Base-by-base conservation (phyloP, 1,140 invertebrate species). In the Drosophila punjabiensis region DNA sequence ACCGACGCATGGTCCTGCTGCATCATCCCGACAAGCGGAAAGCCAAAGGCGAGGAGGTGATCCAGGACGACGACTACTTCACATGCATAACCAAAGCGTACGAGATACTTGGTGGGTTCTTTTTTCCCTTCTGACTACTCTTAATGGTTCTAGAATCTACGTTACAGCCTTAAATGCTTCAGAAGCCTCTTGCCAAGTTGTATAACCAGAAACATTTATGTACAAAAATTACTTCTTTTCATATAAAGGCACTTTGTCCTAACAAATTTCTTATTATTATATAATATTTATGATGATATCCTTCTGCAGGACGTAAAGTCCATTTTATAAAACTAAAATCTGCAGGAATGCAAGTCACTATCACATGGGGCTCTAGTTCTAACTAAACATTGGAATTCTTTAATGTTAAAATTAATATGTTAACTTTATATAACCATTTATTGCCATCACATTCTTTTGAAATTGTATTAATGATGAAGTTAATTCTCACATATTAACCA, bases 71-170 rank as follows among this genome's bases (percentile, higher is more conserved):
- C 90, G 98, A 99, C 94, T 99, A 99, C 94, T 99, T 99, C 93
- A 98, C 98, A 0, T 99, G 98, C 93, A 99, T 99, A 86, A 99
- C 98, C n/a, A 98, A 98, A 95, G 98, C 98, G 16, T 98, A 97
- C 95, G 98, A 99, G 94, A 92, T 91, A 63, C 82, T 93, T 62
- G 92, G 92, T 93, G 67, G n/a, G 78, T 88, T 13, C 18, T 16
- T 0, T 37, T 37, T 56, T 37, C 2, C 8, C 4, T 35, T 37
- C 8, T 24, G 5, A 10, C 18, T 20, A 20, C 0, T 1, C 13
- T 56, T 16, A 14, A 14, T 37, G 6, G 13, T 14, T 35, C 11
- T 20, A 35, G 18, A 20, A 20, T 20, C 18, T 33, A 14, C 2
- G 8, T 20, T 45, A 18, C 6, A 20, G 18, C 10, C 10, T 45